Evolutionary conservation across 2,113 vertebrate species (phyloP).

Genomic region (Coptodon rendalli): DNA sequence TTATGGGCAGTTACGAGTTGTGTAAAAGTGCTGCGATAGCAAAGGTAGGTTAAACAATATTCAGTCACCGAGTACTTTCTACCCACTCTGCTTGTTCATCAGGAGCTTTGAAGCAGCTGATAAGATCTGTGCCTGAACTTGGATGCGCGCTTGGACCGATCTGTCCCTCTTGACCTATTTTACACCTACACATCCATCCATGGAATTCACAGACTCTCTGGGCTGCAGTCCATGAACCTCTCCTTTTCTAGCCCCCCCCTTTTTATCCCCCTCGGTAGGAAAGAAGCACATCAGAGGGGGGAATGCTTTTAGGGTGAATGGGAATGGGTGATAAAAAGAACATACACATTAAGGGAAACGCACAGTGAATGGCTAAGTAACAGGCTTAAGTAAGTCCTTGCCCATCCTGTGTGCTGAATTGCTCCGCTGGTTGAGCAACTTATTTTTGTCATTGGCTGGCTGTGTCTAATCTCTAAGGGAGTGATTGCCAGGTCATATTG

Average conservation of each 20-base stretch:
- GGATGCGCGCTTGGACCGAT: neutral
- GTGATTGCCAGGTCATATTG: conserved; percentile 4
- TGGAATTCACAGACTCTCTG: neutral
- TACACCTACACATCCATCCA: conserved; percentile 25
- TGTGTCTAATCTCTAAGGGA: neutral
- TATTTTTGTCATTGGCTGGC: conserved; percentile 26
- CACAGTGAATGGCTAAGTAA: neutral
- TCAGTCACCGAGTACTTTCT: neutral
- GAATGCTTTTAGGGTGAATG: neutral
- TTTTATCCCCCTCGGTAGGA: neutral
- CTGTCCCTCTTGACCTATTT: conserved; percentile 11
- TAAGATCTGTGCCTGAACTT: neutral
- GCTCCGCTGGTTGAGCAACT: conserved; percentile 35
- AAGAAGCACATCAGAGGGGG: neutral
- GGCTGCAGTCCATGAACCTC: neutral
- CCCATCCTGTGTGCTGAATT: neutral
- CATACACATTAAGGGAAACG: neutral
- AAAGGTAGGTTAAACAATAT: neutral
- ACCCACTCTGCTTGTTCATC: neutral
- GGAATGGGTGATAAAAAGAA: neutral
- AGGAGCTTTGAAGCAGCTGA: neutral
- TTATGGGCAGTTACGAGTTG: neutral
- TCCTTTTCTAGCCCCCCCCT: neutral
- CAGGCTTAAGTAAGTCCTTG: neutral
- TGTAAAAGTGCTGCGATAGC: neutral